Conservation (phyloP, 1,140 invertebrate genomes). For the Chlorops oryzae region DNA sequence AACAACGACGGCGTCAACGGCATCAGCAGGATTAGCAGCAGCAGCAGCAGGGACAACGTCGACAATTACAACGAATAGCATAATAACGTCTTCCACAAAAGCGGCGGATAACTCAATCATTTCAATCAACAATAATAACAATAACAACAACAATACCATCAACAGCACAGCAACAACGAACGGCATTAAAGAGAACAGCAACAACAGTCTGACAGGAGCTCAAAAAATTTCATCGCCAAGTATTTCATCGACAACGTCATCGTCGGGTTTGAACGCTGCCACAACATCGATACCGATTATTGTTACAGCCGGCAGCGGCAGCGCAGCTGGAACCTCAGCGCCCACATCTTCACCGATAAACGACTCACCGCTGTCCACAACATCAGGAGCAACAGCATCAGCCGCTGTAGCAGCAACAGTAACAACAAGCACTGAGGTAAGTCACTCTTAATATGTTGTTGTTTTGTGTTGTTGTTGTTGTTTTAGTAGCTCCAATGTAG, state of each 20-base stretch:
- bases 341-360: slow-evolving; percentile 11
- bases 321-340: slow-evolving; percentile 1
- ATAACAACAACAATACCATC: slow-evolving; percentile 19
- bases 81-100: slow-evolving; percentile 5
- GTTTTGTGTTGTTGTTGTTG: no score
- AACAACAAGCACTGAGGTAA: slow-evolving; percentile 38
- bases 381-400: slow-evolving; percentile 12
- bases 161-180: slow-evolving; percentile 32
- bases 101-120: slow-evolving; percentile 19
- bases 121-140: slow-evolving; percentile 19
- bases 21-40: slow-evolving; percentile 6
- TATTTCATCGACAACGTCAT: slow-evolving; percentile 14
- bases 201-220: slow-evolving; percentile 41
- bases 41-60: slow-evolving; percentile 12
- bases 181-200: slow-evolving; percentile 46
- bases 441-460: no score
- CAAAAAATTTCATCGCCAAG: no score
- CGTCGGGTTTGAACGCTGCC: slow-evolving; percentile 11
- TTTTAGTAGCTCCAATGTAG: no score
- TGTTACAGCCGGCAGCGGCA: slow-evolving; percentile 20
- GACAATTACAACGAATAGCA: not conserved
- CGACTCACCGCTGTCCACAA: slow-evolving; percentile 5
- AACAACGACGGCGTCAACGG: slow-evolving; percentile 25
- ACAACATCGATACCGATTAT: slow-evolving; percentile 31
- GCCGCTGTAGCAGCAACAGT: slow-evolving; percentile 15